Conservation (phyloP, 2,113 vertebrate genomes). For the Benitochromis conjunctus region DNA sequence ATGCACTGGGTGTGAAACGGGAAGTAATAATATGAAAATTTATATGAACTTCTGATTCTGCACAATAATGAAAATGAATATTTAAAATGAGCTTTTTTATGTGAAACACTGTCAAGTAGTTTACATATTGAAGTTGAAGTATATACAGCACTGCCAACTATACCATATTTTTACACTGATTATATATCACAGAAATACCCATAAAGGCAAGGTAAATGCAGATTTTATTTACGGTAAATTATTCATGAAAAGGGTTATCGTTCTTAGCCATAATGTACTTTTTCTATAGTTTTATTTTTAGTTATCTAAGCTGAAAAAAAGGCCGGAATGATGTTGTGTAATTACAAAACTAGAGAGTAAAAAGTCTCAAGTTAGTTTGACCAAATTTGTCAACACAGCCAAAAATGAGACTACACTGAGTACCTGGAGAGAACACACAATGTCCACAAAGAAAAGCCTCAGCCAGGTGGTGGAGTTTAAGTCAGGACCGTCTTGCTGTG, state of each 20-base stretch:
- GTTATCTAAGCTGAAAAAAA: not conserved
- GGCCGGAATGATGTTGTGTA: not conserved
- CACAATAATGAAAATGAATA: not conserved
- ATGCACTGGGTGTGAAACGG: not conserved
- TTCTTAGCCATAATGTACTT: not conserved
- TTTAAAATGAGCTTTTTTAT: not conserved
- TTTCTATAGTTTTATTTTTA: not conserved
- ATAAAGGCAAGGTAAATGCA: not conserved
- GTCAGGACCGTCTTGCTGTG: not conserved
- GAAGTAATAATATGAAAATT: not conserved
- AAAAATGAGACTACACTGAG: not conserved
- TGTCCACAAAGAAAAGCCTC: too few relatives aligned
- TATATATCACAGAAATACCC: not conserved
- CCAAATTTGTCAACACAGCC: not conserved
- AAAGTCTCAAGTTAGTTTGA: not conserved
- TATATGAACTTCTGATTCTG: not conserved
- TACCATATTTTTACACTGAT: not conserved
- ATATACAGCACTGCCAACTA: not conserved
- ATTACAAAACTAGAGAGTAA: not conserved
- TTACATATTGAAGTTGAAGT: not conserved
- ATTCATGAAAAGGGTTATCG: not conserved
- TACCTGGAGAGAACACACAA: not conserved
- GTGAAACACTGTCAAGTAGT: not conserved
- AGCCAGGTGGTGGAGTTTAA: not conserved
- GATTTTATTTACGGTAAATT: not conserved